phyloP scores from a whole-genome alignment of 2,888 invertebrate genomes.

The Drosophila neutralis region DNA sequence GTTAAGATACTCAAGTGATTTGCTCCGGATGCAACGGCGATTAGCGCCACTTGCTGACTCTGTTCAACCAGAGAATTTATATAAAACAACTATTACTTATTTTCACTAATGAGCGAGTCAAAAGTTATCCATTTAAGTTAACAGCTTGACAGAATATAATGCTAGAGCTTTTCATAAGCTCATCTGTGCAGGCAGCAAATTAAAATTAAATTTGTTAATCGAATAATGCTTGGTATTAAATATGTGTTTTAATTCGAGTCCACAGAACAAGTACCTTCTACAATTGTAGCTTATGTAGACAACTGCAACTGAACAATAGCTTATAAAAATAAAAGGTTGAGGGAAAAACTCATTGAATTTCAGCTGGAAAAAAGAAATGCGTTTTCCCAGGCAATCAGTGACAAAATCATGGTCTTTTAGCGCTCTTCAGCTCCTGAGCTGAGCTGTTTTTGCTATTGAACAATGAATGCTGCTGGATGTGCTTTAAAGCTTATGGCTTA shows the following conservation, averaged over 20 bases:
- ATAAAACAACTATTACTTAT: slow-evolving; percentile 18
- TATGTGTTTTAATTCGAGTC: background rate
- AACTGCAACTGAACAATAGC: slow-evolving; percentile 4
- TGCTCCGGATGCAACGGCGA: slow-evolving; percentile 55
- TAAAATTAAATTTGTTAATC: background rate
- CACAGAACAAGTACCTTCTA: background rate
- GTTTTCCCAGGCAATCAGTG: slow-evolving; percentile 31
- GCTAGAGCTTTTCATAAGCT: background rate
- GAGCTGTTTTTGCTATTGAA: slow-evolving; percentile 30
- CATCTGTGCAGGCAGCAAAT: background rate
- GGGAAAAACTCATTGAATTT: slow-evolving; percentile 33
- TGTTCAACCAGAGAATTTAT: slow-evolving; percentile 12
- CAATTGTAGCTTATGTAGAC: background rate
- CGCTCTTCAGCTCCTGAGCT: slow-evolving; percentile 38
- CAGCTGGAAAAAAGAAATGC: slow-evolving; percentile 16
- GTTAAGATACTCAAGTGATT: slow-evolving; percentile 55
- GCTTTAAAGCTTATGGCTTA: slow-evolving; percentile 61
- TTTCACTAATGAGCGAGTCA: slow-evolving; percentile 32
- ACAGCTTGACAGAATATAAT: slow-evolving; percentile 12
- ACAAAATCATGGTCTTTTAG: slow-evolving; percentile 43
- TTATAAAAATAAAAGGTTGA: slow-evolving; percentile 6
- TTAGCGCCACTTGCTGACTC: slow-evolving; percentile 42
- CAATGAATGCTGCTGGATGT: slow-evolving; percentile 36
- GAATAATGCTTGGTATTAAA: background rate
- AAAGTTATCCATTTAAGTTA: slow-evolving; percentile 21